These are phyloP conservation scores for Acutogordius australiensis DNA, from an alignment of 2,888 invertebrate species.

Conservation along the genomic window DNA sequence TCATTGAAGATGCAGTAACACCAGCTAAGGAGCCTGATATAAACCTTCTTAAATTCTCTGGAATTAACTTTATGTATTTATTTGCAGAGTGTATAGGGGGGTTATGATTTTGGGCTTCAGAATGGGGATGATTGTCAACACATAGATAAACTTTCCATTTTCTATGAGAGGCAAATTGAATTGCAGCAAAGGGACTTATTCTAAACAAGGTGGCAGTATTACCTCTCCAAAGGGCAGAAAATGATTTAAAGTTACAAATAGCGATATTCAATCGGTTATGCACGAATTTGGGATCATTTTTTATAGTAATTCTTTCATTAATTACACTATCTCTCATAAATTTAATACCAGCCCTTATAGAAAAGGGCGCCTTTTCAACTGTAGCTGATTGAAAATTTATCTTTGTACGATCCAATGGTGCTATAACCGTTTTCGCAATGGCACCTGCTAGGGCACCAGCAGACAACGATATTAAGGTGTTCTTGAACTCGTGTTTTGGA, in stretches of 20 bases:
- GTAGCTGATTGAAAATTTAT: constrained; percentile 53
- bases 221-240: constrained; percentile 60
- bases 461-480: constrained; percentile 33
- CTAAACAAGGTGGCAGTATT: constrained; percentile 93
- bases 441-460: constrained; percentile 81
- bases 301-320: neutral
- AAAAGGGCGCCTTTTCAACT: constrained; percentile 30
- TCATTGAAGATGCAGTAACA: constrained; percentile 62
- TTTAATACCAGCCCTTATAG: neutral
- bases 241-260: constrained; percentile 17
- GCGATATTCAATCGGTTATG: neutral
- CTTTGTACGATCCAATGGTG: constrained; percentile 83
- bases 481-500: neutral
- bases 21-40: constrained; percentile 78
- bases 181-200: constrained; percentile 79
- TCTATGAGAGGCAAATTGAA: constrained; percentile 88
- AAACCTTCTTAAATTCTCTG: constrained; percentile 30
- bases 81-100: neutral
- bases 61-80: neutral
- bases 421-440: constrained; percentile 67
- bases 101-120: neutral
- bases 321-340: constrained; percentile 2
- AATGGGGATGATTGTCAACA: neutral
- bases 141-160: constrained; percentile 43
- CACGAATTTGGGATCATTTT: neutral